Conservation (phyloP, 2,797 vertebrate genomes). For the Mareca strepera region DNA sequence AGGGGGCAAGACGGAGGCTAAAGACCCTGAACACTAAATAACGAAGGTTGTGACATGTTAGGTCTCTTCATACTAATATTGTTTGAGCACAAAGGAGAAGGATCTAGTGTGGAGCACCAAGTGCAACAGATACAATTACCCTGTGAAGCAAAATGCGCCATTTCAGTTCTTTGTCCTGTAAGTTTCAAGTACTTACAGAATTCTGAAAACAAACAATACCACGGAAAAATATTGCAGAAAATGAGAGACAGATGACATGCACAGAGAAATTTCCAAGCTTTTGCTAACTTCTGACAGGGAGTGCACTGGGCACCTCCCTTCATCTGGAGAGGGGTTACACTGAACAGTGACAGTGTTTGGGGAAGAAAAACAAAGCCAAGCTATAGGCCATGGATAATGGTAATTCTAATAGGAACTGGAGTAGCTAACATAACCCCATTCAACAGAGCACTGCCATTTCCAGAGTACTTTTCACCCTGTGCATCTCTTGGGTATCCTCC, state of each 20-base stretch:
- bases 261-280: not conserved
- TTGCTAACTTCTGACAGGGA: not conserved
- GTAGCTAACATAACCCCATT: not conserved
- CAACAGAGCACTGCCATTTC: not conserved
- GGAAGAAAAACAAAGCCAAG: not conserved
- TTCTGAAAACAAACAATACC: not conserved
- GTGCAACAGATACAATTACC: not conserved
- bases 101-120: not conserved
- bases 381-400: accelerated
- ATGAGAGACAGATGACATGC: not conserved
- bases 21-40: not conserved
- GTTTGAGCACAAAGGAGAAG: not conserved
- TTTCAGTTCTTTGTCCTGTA: not conserved
- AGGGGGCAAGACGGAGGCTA: not conserved
- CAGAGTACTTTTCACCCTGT: not conserved
- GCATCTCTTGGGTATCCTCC: not conserved
- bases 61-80: not conserved
- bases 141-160: not conserved
- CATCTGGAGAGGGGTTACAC: not conserved
- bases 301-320: not conserved
- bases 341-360: not conserved
- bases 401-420: accelerated
- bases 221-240: not conserved
- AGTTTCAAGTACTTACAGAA: not conserved
- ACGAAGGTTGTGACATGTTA: not conserved